Conservation (phyloP, 2,113 vertebrate species). For the Siniperca knerii region DNA sequence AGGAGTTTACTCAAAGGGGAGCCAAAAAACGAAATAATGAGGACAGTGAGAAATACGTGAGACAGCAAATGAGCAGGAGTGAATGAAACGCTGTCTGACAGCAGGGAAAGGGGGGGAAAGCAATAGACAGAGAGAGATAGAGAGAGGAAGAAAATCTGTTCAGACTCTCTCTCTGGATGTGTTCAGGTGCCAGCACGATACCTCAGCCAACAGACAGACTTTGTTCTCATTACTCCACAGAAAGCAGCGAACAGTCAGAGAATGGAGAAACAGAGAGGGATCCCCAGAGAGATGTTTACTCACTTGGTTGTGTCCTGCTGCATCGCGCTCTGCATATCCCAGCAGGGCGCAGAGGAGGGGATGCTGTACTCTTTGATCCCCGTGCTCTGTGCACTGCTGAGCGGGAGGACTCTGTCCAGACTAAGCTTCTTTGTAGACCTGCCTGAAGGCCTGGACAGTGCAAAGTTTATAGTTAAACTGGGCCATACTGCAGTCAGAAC, state of each 20-base stretch:
- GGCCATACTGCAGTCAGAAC: conserved; percentile 21
- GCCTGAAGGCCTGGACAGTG: conserved; percentile 31
- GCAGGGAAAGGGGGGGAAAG: background rate
- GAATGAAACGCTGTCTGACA: conserved; percentile 46
- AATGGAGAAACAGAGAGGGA: conserved; percentile 34
- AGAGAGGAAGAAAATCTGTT: conserved; percentile 29
- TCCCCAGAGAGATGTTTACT: conserved; percentile 68
- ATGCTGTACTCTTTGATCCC: conserved; percentile 56
- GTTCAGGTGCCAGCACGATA: conserved; percentile 40
- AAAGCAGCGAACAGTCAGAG: conserved; percentile 28
- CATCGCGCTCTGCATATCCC: conserved; percentile 23
- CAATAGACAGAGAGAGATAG: background rate
- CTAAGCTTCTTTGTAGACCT: conserved; percentile 40
- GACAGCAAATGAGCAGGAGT: conserved; percentile 16
- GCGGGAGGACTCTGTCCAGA: conserved; percentile 20
- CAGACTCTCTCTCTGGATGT: conserved; percentile 31
- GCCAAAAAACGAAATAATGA: conserved; percentile 54
- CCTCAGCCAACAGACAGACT: conserved; percentile 43
- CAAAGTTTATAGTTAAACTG: conserved; percentile 37
- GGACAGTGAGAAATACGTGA: conserved; percentile 53
- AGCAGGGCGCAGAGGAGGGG: conserved; percentile 31
- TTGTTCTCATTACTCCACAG: conserved; percentile 56
- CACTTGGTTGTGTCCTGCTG: conserved; percentile 46
- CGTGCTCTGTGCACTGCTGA: conserved; percentile 23
- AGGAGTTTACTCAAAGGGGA: conserved; percentile 51